Conservation (phyloP, 1,140 invertebrate genomes). For the Cotesia vestalis region DNA sequence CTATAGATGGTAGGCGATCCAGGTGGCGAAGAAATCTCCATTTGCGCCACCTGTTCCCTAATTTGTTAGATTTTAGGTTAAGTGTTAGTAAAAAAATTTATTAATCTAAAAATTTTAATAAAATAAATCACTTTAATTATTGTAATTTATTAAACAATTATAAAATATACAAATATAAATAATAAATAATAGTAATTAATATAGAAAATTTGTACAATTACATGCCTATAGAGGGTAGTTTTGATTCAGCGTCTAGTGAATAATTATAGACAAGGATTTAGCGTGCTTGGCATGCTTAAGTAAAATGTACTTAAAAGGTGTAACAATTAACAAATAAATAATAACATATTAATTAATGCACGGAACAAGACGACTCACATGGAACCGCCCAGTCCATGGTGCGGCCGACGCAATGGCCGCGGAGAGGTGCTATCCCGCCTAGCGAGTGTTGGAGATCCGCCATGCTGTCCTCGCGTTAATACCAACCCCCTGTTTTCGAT, state of each 20-base stretch:
- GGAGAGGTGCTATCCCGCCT: conserved; percentile 64
- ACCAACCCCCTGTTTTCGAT: conserved; percentile 56
- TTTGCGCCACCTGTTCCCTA: conserved; percentile 68
- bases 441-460: conserved; percentile 57
- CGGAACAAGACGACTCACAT: conserved; percentile 63
- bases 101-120: not conserved
- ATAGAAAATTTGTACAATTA: no score
- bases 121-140: not conserved
- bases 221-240: no score
- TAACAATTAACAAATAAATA: conserved; percentile 30
- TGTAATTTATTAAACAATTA: not conserved
- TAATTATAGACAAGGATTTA: not conserved
- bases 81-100: conserved; percentile 17
- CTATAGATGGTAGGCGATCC: conserved; percentile 74
- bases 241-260: not conserved
- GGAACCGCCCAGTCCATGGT: conserved; percentile 61
- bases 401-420: conserved; percentile 58
- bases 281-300: no score
- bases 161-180: no score
- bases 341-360: conserved; percentile 55
- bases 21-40: conserved; percentile 70
- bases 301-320: conserved; percentile 2
- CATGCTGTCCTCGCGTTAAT: conserved; percentile 60
- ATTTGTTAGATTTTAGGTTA: conserved; percentile 57
- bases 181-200: no score